phyloP scores from a whole-genome alignment of 2,888 invertebrate species.

The Gortyna flavago region DNA sequence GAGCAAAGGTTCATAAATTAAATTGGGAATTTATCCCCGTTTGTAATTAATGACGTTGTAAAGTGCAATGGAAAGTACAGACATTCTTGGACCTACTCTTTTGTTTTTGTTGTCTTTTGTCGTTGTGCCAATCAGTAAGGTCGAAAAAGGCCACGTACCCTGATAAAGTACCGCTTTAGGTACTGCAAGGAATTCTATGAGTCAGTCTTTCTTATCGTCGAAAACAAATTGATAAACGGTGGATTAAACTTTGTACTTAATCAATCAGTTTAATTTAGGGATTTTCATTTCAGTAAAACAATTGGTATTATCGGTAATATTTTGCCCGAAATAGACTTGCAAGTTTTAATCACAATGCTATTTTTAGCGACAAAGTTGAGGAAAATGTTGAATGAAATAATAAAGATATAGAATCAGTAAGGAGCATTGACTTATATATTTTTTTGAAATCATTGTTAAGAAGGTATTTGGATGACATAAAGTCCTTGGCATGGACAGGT shows the following conservation, averaged over 20 bases:
- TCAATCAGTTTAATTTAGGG: constrained; percentile 16
- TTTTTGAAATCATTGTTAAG: too few relatives aligned
- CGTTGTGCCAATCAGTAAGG: not conserved
- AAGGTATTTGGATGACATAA: not conserved
- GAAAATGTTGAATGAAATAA: constrained; percentile 33
- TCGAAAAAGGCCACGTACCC: constrained; percentile 12
- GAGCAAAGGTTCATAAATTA: not conserved
- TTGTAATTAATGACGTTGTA: not conserved
- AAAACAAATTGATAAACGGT: constrained; percentile 28
- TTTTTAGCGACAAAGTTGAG: constrained; percentile 28
- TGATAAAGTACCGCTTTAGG: constrained; percentile 15
- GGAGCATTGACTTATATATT: too few relatives aligned
- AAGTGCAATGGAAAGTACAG: not conserved
- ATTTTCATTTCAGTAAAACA: constrained; percentile 38
- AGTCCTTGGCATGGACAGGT: not conserved
- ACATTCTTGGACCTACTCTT: not conserved
- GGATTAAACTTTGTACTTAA: constrained; percentile 21
- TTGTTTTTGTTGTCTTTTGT: constrained; percentile 3
- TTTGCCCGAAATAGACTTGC: constrained; percentile 32
- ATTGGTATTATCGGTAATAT: constrained; percentile 20
- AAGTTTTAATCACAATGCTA: constrained; percentile 33
- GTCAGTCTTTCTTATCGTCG: constrained; percentile 31
- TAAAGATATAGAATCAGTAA: not conserved
- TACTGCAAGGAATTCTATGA: constrained; percentile 20
- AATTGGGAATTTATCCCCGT: constrained; percentile 5